Evolutionary conservation across 2,888 invertebrate genomes (phyloP).

Genomic region (Aelia acuminata): DNA sequence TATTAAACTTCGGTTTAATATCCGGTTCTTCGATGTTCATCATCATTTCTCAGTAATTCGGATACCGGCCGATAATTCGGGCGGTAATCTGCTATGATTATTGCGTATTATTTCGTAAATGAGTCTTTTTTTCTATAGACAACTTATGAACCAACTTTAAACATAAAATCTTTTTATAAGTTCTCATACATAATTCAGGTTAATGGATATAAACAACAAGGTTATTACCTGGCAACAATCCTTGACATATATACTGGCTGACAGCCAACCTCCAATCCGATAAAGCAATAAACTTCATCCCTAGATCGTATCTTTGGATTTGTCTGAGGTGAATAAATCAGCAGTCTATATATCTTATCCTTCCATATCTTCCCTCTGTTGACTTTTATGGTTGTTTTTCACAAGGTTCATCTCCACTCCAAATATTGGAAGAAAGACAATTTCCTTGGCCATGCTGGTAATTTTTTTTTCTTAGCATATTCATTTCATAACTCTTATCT

Average conservation of each 20-base stretch:
- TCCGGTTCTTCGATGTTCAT: too few species aligned
- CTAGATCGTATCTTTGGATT: background rate
- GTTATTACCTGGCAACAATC: background rate
- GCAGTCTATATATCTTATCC: background rate
- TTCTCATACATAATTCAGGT: too few species aligned
- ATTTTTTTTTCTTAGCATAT: background rate
- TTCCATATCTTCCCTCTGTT: background rate
- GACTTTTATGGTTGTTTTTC: background rate
- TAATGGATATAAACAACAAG: background rate
- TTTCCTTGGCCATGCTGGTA: too few species aligned
- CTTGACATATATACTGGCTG: background rate
- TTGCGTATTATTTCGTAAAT: too few species aligned
- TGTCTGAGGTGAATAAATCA: constrained; percentile 18
- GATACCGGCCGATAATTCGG: too few species aligned
- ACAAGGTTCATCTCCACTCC: background rate
- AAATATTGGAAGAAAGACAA: background rate
- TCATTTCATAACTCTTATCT: too few species aligned
- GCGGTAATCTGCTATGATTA: too few species aligned
- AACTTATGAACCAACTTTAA: too few species aligned
- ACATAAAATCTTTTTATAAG: too few species aligned
- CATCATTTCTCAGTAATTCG: too few species aligned
- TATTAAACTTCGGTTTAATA: too few species aligned
- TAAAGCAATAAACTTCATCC: background rate
- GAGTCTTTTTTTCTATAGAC: too few species aligned
- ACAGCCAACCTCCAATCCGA: background rate